Percentiles rank a stretch among this genome's conserved stretches.
Evolutionary conservation across 2,797 vertebrate species (phyloP).

Genomic region (Coccyzus lansbergi): DNA sequence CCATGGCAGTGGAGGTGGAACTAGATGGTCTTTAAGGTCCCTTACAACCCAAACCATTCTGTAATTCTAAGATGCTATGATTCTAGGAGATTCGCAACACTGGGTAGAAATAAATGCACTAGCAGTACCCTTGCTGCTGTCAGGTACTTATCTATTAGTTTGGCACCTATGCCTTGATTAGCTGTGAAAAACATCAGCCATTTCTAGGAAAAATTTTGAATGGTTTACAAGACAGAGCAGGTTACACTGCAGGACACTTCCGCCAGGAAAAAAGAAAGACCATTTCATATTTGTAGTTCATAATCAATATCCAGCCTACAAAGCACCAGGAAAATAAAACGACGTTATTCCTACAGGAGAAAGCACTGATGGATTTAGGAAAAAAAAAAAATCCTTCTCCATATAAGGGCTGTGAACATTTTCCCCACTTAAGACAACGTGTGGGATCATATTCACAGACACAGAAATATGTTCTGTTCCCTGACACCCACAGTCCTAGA

Average conservation of each 20-base stretch:
- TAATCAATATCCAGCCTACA: neutral
- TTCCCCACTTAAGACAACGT: constrained; percentile 72
- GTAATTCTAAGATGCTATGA: too few species aligned
- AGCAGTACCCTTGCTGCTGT: neutral
- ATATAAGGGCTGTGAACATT: constrained; percentile 69
- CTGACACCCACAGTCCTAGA: constrained; percentile 73
- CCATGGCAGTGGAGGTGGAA: too few species aligned
- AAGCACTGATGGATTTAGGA: neutral
- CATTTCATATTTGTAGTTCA: neutral
- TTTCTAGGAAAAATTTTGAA: neutral
- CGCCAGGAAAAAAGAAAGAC: neutral
- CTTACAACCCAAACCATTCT: too few species aligned
- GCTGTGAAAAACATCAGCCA: neutral
- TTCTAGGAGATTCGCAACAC: neutral
- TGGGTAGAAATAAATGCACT: neutral
- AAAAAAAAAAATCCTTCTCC: constrained; percentile 16
- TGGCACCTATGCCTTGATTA: neutral
- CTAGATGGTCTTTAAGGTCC: too few species aligned
- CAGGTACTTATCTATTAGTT: neutral
- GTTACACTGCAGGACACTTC: neutral
- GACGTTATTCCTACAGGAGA: neutral
- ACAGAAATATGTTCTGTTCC: constrained; percentile 78
- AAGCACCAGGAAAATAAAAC: neutral
- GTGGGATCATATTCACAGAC: constrained; percentile 76
- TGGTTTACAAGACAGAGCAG: neutral